A percentile compares a stretch with the other conserved stretches of the same genome.
Conservation (phyloP, 2,113 vertebrate genomes). For the Mesoclemmys tuberculata region DNA sequence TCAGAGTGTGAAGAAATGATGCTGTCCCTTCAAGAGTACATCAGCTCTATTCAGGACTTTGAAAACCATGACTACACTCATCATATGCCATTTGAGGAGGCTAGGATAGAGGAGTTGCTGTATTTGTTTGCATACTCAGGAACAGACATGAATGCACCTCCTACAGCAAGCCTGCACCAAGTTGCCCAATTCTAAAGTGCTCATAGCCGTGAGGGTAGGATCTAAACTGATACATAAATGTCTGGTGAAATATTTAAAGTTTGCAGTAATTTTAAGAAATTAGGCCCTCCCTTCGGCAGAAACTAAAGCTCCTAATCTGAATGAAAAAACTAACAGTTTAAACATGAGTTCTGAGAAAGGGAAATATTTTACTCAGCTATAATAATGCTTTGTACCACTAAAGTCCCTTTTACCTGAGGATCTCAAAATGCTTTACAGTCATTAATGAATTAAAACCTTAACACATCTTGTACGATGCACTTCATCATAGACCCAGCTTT, state of each 20-base stretch:
- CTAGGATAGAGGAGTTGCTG: background rate
- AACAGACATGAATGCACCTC: background rate
- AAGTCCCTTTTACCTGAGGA: background rate
- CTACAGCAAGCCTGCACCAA: background rate
- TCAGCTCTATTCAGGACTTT: background rate
- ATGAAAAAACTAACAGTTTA: background rate
- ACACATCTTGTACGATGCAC: background rate
- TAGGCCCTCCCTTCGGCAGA: fast-evolving
- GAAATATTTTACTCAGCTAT: background rate
- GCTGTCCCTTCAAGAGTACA: background rate
- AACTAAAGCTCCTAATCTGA: background rate
- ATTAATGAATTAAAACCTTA: background rate
- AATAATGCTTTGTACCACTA: background rate
- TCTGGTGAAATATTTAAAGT: background rate
- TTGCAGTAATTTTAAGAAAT: background rate
- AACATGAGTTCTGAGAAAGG: background rate
- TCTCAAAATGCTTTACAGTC: background rate
- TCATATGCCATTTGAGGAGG: background rate
- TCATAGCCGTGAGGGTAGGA: background rate
- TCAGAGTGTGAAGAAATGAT: background rate
- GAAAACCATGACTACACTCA: background rate
- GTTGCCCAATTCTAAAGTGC: background rate
- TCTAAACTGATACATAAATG: background rate
- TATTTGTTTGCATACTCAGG: background rate
- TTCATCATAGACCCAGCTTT: background rate